Evolutionary conservation across 2,797 vertebrate species (phyloP).

Genomic region (Micromesistius poutassou): DNA sequence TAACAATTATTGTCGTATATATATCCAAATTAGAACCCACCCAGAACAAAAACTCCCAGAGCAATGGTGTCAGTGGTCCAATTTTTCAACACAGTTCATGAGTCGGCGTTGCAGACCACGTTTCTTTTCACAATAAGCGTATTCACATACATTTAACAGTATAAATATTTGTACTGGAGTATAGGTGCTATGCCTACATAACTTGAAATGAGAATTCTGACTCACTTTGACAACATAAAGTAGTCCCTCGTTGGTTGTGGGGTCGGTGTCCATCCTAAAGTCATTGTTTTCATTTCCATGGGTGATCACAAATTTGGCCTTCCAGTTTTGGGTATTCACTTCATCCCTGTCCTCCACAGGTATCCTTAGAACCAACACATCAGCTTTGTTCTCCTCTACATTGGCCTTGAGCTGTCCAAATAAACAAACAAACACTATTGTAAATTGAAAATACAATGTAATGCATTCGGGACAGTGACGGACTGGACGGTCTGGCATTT

Average conservation of each 20-base stretch:
- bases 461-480: background rate
- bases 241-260: constrained; percentile 77
- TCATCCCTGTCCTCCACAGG: constrained; percentile 75
- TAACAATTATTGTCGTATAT: background rate
- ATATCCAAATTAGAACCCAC: background rate
- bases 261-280: constrained; percentile 81
- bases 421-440: constrained; percentile 5
- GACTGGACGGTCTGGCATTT: too few species aligned
- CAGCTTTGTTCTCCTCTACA: constrained; percentile 78
- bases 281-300: constrained; percentile 77
- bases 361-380: constrained; percentile 73
- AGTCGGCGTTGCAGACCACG: too few species aligned
- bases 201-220: background rate
- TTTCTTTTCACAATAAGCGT: too few species aligned
- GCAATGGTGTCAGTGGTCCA: too few species aligned
- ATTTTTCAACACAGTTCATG: too few species aligned
- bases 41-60: background rate
- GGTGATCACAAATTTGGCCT: constrained; percentile 71
- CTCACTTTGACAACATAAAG: constrained; percentile 78
- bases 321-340: constrained; percentile 67
- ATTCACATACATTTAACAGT: too few species aligned
- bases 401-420: constrained; percentile 70
- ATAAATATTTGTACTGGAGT: background rate
- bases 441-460: background rate
- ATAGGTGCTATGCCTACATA: background rate